These are phyloP conservation scores for Pediacus dermestoides DNA, from an alignment of 2,888 invertebrate genomes.

Conservation along the genomic window DNA sequence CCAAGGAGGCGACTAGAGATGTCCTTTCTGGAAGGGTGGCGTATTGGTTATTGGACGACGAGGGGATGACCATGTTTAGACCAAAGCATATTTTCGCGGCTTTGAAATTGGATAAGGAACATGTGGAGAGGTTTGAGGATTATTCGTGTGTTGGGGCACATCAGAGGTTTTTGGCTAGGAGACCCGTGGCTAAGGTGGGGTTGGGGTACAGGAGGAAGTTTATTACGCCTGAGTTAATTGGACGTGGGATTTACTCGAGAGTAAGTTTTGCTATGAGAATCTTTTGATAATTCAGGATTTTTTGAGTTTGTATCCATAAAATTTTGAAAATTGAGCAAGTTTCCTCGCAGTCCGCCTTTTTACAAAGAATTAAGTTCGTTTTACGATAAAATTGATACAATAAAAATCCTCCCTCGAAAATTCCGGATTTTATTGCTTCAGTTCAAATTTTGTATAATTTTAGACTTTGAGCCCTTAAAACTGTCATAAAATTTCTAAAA, in stretches of 20 bases:
- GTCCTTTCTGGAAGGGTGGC: conserved; percentile 72
- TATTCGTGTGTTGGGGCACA: conserved; percentile 45
- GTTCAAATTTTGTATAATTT: too few relatives aligned
- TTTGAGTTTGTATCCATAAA: too few relatives aligned
- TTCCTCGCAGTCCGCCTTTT: too few relatives aligned
- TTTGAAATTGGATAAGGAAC: conserved; percentile 62
- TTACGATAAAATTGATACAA: too few relatives aligned
- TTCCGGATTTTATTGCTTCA: too few relatives aligned
- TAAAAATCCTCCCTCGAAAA: too few relatives aligned
- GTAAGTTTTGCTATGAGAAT: conserved; percentile 31
- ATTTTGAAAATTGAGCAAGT: too few relatives aligned
- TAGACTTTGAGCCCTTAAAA: too few relatives aligned
- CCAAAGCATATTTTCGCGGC: conserved; percentile 74
- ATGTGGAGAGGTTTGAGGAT: conserved; percentile 40
- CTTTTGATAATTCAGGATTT: too few relatives aligned
- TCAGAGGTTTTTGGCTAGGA: conserved; percentile 36
- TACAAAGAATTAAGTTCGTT: too few relatives aligned
- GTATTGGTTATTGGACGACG: conserved; percentile 72
- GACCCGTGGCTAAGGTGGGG: conserved; percentile 31
- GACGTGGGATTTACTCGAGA: conserved; percentile 41
- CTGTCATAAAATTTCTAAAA: too few relatives aligned
- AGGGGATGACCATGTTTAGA: conserved; percentile 64
- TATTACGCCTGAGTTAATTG: conserved; percentile 38
- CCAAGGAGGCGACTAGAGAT: conserved; percentile 70
- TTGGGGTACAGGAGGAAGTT: conserved; percentile 39